phyloP scores from a whole-genome alignment of 2,797 vertebrate species.

The Phoebastria nigripes region DNA sequence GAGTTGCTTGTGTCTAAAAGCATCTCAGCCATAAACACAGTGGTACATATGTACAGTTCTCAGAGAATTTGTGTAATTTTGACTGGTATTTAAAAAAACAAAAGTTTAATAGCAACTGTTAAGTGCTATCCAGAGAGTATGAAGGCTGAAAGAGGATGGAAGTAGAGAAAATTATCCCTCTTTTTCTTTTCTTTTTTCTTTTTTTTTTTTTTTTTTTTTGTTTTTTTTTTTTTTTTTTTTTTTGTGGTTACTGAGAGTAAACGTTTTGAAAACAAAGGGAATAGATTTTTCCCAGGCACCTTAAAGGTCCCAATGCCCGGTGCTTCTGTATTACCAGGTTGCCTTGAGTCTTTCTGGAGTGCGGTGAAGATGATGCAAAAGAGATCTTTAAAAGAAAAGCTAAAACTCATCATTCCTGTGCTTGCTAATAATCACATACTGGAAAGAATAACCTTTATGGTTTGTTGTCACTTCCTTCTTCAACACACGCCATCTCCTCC shows the following conservation, averaged over 20 bases:
- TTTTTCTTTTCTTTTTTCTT: too few relatives aligned
- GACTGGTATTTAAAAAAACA: background rate
- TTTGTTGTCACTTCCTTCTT: background rate
- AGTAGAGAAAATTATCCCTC: background rate
- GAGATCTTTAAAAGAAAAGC: background rate
- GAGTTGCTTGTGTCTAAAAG: background rate
- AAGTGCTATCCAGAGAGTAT: background rate
- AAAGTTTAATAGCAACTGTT: background rate
- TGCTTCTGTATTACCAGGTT: background rate
- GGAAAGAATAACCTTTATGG: background rate
- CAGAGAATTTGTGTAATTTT: background rate
- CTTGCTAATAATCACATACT: background rate
- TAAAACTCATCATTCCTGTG: background rate
- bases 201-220: too few relatives aligned
- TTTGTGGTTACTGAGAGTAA: background rate
- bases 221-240: too few relatives aligned
- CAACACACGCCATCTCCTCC: background rate
- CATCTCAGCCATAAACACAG: background rate
- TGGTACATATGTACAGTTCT: rapidly evolving
- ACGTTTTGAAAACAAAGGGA: background rate
- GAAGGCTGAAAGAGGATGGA: background rate
- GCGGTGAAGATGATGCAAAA: background rate
- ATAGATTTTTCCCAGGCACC: background rate
- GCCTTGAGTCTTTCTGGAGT: background rate
- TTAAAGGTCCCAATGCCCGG: background rate